A percentile compares a stretch with the other conserved stretches of the same genome.
Evolutionary conservation across 2,888 invertebrate species (phyloP).

Genomic region (Odontocolon sp.): DNA sequence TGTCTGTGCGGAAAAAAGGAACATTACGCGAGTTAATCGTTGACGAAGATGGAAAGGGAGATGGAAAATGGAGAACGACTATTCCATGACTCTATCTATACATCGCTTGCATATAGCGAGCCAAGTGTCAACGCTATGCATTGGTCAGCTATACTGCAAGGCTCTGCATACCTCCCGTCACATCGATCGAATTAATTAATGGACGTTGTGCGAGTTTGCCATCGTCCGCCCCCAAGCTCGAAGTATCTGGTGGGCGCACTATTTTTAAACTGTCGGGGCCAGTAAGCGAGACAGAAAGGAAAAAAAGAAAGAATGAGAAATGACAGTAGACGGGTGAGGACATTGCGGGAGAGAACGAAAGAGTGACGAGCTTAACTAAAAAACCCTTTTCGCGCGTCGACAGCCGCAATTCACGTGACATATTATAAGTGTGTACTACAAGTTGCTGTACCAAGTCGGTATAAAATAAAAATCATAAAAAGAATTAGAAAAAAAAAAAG

Average conservation of each 20-base stretch:
- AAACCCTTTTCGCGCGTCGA: conserved; percentile 35
- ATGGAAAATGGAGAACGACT: no score
- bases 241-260: conserved; percentile 17
- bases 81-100: no score
- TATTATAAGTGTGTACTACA: conserved; percentile 38
- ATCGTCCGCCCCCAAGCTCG: no score
- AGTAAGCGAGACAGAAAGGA: not conserved
- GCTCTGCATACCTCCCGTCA: conserved; percentile 12
- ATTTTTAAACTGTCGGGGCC: conserved; percentile 33
- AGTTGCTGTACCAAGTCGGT: no score
- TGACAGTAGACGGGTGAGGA: conserved; percentile 5
- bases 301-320: not conserved
- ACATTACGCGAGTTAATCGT: no score
- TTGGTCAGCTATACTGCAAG: no score
- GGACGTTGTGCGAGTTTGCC: conserved; percentile 37
- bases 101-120: no score
- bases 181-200: conserved; percentile 62
- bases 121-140: no score
- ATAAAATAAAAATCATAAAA: not conserved
- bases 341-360: not conserved
- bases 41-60: no score
- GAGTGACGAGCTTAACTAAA: conserved; percentile 14
- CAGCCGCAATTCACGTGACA: conserved; percentile 1
- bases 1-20: no score
- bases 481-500: not conserved